A percentile compares a stretch with the other conserved stretches of the same genome.
These are phyloP conservation scores for Darevskia nairensis DNA, from an alignment of 2,797 vertebrate genomes.

Conservation along the genomic window DNA sequence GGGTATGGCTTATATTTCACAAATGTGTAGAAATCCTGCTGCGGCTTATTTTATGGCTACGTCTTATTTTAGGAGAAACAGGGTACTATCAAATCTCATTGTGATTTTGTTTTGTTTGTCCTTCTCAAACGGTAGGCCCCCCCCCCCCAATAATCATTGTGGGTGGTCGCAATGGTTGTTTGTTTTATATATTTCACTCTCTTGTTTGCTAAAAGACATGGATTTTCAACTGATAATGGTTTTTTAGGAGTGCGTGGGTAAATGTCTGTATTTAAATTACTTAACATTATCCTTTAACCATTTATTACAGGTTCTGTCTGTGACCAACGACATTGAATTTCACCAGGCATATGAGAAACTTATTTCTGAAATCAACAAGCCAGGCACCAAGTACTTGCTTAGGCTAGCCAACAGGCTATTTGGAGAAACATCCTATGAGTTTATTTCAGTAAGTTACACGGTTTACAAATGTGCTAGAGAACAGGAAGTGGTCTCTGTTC, in stretches of 20 bases:
- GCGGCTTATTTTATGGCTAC: too few relatives aligned
- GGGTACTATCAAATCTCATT: background rate
- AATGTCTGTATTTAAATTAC: background rate
- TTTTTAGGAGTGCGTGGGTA: background rate
- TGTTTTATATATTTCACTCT: background rate
- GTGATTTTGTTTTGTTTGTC: background rate
- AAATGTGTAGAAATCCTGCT: too few relatives aligned
- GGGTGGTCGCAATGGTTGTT: background rate
- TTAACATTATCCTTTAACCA: background rate
- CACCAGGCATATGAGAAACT: constrained; percentile 76
- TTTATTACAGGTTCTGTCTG: constrained; percentile 68
- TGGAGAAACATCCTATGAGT: constrained; percentile 85
- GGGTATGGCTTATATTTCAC: too few relatives aligned
- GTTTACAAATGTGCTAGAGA: background rate
- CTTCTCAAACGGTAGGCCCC: background rate
- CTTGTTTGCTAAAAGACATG: background rate
- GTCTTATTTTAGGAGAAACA: too few relatives aligned
- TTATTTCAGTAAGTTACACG: constrained; percentile 82
- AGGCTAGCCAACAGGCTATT: constrained; percentile 88
- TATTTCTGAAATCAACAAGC: constrained; percentile 81
- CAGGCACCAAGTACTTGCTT: constrained; percentile 80
- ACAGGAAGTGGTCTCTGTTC: background rate
- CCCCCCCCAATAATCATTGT: background rate
- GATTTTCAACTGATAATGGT: background rate
- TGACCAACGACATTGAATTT: constrained; percentile 56